Base-by-base conservation (phyloP, 1,140 invertebrate species). In the Muscidifurax raptorellus region DNA sequence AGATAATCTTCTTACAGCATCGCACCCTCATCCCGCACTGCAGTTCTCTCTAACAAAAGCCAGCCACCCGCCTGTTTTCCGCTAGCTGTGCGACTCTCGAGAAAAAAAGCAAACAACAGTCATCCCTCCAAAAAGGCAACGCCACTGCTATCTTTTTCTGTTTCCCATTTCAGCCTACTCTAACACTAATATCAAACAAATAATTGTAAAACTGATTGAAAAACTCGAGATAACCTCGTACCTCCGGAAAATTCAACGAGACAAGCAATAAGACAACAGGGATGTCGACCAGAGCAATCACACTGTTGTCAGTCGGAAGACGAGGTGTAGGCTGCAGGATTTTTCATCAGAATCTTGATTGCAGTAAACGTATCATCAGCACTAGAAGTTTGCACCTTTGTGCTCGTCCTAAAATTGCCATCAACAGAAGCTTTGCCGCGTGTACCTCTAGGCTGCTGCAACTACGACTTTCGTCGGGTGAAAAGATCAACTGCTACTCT, bases 121-220 rank as follows among this genome's bases (percentile, higher is more conserved):
- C 30, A 3, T 0, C 32, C 71, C 71, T n/a, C 32, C 22, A 12
- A 40, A 69, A 69, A 69, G 40, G 13, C 69, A 30, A 32, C 15
- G 18, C 25, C 2, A 47, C 40, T 22, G 32, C 74, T 40, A 44
- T 76, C 25, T 76, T 44, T 27, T 76, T 76, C 71, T 76, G 7
- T 76, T 76, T 76, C n/a, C 22, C 40, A 47, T 76, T 76, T 76
- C 74, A 76, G 74, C 74, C 74, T 10, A 40, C 32, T 76, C 15
- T 44, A 25, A 76, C 74, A 25, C 74, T 32, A 12, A 44, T 74
- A 74, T 18, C 28, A 10, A 30, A 22, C 12, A 74, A 74, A 40
- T 32, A 74, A 74, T 32, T 32, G 32, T 32, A 15, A 74, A 36
- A 6, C 10, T 22, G 27, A 67, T 69, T 15, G 67, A 59, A 59